Conservation (phyloP, 1,140 invertebrate species). For the Caerostris extrusa region DNA sequence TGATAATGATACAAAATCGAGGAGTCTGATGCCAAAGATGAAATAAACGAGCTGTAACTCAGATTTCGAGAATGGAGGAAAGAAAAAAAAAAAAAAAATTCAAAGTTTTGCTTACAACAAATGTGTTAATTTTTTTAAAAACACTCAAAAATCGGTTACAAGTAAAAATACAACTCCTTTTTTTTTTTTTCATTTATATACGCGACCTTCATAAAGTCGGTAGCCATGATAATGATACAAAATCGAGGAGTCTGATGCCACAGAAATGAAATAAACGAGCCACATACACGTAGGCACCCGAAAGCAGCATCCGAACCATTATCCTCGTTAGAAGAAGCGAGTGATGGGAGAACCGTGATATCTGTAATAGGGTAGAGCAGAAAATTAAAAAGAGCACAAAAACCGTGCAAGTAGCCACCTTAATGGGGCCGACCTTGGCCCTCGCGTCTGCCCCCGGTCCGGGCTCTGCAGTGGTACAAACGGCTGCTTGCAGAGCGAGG, state of each 20-base stretch:
- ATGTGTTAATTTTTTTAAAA: too few species aligned
- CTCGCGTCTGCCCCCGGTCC: slow-evolving; percentile 47
- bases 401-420: slow-evolving; percentile 66
- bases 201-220: not conserved
- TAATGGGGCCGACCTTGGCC: slow-evolving; percentile 67
- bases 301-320: slow-evolving; percentile 24
- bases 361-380: slow-evolving; percentile 33
- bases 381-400: slow-evolving; percentile 15
- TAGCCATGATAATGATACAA: not conserved
- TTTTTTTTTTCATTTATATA: not conserved
- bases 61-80: too few species aligned
- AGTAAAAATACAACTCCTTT: not conserved
- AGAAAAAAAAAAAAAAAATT: too few species aligned
- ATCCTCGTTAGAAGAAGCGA: not conserved
- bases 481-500: not conserved
- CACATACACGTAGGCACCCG: slow-evolving; percentile 5
- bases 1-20: not conserved
- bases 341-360: slow-evolving; percentile 67
- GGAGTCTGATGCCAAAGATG: not conserved
- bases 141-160: too few species aligned
- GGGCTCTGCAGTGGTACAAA: not conserved
- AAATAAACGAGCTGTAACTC: not conserved
- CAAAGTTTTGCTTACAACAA: too few species aligned
- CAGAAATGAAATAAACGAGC: not conserved
- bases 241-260: not conserved